These are phyloP conservation scores for Malthinus flaveolus DNA, from an alignment of 2,888 invertebrate genomes.

Conservation along the genomic window DNA sequence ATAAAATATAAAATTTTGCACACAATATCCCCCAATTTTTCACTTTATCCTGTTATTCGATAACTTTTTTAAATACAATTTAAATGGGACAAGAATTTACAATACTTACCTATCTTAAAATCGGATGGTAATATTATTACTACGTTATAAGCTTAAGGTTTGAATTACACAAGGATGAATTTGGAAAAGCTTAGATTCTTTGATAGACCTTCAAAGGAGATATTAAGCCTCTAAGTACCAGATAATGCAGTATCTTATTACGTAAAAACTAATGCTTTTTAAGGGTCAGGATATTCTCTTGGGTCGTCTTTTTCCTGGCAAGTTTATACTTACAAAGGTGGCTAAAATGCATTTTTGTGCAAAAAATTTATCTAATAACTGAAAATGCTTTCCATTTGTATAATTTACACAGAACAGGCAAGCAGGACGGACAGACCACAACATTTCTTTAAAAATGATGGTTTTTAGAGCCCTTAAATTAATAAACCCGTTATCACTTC, in stretches of 20 bases:
- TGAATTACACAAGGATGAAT: slow-evolving; percentile 19
- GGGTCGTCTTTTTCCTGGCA: background rate
- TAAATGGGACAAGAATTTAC: background rate
- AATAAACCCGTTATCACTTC: no score
- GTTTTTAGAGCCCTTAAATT: no score
- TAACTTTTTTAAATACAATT: slow-evolving; percentile 1
- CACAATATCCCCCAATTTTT: slow-evolving; percentile 2
- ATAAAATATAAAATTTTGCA: no score
- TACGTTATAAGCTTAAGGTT: slow-evolving; percentile 18
- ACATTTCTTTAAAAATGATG: no score
- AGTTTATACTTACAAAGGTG: no score
- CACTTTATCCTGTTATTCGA: slow-evolving; percentile 11
- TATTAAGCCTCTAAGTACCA: slow-evolving; percentile 36
- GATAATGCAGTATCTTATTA: slow-evolving; percentile 38
- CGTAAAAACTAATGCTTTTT: slow-evolving; percentile 27
- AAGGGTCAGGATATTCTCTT: slow-evolving; percentile 19
- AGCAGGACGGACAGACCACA: no score
- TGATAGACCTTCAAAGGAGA: slow-evolving; percentile 36
- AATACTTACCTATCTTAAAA: slow-evolving; percentile 1
- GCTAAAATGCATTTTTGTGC: no score
- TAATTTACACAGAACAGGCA: no score
- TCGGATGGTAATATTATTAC: slow-evolving; percentile 11
- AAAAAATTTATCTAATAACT: no score
- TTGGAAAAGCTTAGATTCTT: slow-evolving; percentile 25
- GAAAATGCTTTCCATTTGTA: no score